Conservation (phyloP, 2,888 invertebrate species). For the Phalera bucephala region DNA sequence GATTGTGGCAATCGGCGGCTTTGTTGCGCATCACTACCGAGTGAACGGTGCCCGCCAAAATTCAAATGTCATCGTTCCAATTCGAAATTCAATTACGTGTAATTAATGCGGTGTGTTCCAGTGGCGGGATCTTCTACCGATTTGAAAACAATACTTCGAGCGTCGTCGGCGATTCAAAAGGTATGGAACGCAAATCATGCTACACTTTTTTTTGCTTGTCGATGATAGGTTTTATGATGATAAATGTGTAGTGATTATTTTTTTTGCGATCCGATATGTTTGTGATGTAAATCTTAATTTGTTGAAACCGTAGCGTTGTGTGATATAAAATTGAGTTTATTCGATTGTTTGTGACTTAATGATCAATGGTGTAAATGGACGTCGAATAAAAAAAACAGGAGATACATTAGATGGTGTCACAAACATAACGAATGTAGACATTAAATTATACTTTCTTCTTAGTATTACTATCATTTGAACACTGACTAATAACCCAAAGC, state of each 20-base stretch:
- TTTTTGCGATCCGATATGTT: constrained; percentile 12
- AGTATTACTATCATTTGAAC: too few species aligned
- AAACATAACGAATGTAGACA: too few species aligned
- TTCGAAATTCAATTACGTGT: constrained; percentile 86
- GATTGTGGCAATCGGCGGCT: constrained; percentile 67
- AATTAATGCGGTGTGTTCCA: constrained; percentile 81
- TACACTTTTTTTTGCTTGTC: constrained; percentile 37
- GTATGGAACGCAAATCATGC: constrained; percentile 61
- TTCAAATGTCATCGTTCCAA: constrained; percentile 86
- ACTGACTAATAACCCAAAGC: too few species aligned
- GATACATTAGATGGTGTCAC: too few species aligned
- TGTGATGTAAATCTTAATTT: constrained; percentile 27
- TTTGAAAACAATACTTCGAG: constrained; percentile 70
- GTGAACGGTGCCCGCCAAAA: constrained; percentile 76
- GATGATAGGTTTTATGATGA: constrained; percentile 47
- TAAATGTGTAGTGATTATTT: constrained; percentile 33
- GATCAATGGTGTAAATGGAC: too few species aligned
- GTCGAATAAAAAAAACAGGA: too few species aligned
- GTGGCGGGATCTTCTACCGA: constrained; percentile 73
- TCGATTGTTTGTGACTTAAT: constrained; percentile 9
- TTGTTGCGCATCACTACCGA: constrained; percentile 78
- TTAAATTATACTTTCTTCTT: too few species aligned
- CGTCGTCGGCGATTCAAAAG: constrained; percentile 64
- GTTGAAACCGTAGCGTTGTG: constrained; percentile 19
- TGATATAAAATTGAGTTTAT: constrained; percentile 18